Evolutionary conservation across 2,797 vertebrate species (phyloP).

Genomic region (Etheostoma perlongum): DNA sequence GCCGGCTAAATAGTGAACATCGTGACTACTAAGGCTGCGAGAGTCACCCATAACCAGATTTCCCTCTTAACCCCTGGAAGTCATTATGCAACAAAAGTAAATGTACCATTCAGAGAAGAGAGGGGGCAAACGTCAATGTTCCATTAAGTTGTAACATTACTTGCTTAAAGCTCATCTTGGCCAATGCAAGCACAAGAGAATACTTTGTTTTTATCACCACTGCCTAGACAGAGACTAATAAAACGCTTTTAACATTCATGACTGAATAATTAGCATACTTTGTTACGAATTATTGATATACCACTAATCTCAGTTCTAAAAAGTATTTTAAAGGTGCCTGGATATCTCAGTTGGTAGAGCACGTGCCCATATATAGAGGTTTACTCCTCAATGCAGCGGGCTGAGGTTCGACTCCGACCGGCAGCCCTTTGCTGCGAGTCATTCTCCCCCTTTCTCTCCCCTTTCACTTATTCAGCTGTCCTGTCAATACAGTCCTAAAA

Average conservation of each 20-base stretch:
- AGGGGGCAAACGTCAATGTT: slow-evolving; percentile 8
- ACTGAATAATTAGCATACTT: slow-evolving; percentile 4
- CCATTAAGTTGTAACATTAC: not conserved
- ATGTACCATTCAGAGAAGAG: slow-evolving; percentile 18
- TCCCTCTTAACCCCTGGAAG: slow-evolving; percentile 29
- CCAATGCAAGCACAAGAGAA: not conserved
- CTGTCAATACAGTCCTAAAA: no score
- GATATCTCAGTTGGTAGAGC: no score
- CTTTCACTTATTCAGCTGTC: no score
- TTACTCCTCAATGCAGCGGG: no score
- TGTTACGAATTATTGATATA: slow-evolving; percentile 1
- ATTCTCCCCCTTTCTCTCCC: no score
- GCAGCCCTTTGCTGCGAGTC: no score
- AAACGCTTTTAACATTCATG: slow-evolving; percentile 13
- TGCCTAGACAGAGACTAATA: slow-evolving; percentile 1
- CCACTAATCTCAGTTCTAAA: slow-evolving; percentile 6
- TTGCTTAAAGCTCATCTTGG: slow-evolving; percentile 18
- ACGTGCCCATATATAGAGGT: no score
- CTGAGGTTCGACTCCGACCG: no score
- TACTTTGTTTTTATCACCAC: slow-evolving; percentile 9
- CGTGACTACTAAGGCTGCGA: slow-evolving; percentile 38
- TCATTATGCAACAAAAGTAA: slow-evolving; percentile 40
- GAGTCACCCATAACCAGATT: slow-evolving; percentile 44
- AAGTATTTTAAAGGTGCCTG: not conserved
- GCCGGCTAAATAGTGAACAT: slow-evolving; percentile 47